Evolutionary conservation across 1,140 invertebrate species (phyloP).

Genomic region (Holcopasites calliopsidis): DNA sequence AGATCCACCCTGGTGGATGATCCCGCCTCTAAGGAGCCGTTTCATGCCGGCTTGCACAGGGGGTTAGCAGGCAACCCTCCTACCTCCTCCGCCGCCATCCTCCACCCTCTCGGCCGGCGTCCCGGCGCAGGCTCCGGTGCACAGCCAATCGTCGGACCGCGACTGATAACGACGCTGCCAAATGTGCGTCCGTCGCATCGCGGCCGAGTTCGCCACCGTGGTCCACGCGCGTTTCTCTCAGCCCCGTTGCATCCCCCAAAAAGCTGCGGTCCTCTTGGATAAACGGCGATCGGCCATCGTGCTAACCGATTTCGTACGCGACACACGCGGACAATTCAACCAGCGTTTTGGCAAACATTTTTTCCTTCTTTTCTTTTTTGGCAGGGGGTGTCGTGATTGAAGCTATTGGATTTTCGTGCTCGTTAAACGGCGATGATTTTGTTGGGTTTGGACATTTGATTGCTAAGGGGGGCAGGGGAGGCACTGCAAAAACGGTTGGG

Average conservation of each 20-base stretch:
- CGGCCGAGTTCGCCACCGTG: conserved; percentile 65
- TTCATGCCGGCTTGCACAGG: conserved; percentile 26
- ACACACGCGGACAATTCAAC: too few species aligned
- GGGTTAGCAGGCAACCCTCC: conserved; percentile 47
- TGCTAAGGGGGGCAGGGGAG: too few species aligned
- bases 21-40: conserved; percentile 77
- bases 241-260: conserved; percentile 53
- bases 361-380: too few species aligned
- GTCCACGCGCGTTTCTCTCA: conserved; percentile 69
- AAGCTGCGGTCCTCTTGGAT: conserved; percentile 24
- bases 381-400: too few species aligned
- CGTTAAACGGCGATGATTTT: too few species aligned
- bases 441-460: too few species aligned
- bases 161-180: conserved; percentile 77
- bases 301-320: too few species aligned
- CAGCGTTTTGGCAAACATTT: too few species aligned
- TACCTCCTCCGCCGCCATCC: conserved; percentile 39
- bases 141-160: conserved; percentile 79
- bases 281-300: conserved; percentile 24
- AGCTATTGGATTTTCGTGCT: too few species aligned
- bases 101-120: conserved; percentile 59
- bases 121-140: conserved; percentile 79
- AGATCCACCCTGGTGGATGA: conserved; percentile 75
- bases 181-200: conserved; percentile 74
- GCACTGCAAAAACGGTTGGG: too few species aligned